These are phyloP conservation scores for Pocota personata DNA, from an alignment of 2,888 invertebrate genomes.

Conservation along the genomic window DNA sequence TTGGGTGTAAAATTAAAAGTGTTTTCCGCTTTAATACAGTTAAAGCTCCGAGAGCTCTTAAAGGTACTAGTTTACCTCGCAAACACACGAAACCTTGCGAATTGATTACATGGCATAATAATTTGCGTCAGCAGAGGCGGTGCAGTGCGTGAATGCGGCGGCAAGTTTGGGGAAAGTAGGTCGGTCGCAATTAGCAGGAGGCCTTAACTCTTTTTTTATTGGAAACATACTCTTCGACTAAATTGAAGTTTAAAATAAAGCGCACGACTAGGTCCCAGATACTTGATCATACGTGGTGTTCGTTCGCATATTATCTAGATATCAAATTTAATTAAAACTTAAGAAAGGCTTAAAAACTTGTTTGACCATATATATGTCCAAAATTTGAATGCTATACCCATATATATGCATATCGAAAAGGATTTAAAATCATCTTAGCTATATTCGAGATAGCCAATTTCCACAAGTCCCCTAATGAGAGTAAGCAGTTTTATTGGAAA, in stretches of 20 bases:
- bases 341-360: too few species aligned
- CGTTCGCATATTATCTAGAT: too few species aligned
- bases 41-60: slow-evolving; percentile 11
- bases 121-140: neutral
- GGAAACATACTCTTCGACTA: neutral
- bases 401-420: too few species aligned
- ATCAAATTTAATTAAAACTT: too few species aligned
- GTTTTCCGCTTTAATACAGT: slow-evolving; percentile 16
- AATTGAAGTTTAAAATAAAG: neutral
- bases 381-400: too few species aligned
- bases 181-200: neutral
- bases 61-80: neutral
- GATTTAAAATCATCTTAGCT: too few species aligned
- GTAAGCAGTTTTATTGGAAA: too few species aligned
- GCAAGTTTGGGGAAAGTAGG: neutral
- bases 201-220: neutral
- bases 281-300: too few species aligned
- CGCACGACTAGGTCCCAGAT: too few species aligned
- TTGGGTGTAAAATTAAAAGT: slow-evolving; percentile 15
- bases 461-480: too few species aligned
- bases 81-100: slow-evolving; percentile 12
- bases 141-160: neutral
- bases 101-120: slow-evolving; percentile 22
- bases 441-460: too few species aligned
- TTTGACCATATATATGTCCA: too few species aligned